Conservation (phyloP, 2,888 invertebrate species). For the Galerucella calmariensis region DNA sequence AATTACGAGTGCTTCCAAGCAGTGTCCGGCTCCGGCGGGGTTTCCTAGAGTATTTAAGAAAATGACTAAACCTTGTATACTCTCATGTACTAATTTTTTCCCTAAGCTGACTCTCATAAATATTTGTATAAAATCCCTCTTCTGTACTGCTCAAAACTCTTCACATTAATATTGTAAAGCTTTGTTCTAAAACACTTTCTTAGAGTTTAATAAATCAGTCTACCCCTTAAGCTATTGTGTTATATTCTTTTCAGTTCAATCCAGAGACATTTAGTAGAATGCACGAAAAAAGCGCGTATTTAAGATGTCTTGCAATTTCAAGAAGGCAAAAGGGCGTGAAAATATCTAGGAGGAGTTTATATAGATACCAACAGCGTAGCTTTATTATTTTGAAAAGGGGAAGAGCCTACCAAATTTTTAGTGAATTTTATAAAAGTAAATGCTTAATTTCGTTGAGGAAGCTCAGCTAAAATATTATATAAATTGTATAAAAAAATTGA, state of each 20-base stretch:
- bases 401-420: background rate
- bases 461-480: too few relatives aligned
- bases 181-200: slow-evolving; percentile 11
- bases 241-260: slow-evolving; percentile 13
- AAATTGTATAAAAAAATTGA: too few relatives aligned
- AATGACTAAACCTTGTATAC: background rate
- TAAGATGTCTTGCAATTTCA: slow-evolving; percentile 35
- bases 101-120: background rate
- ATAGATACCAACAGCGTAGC: background rate
- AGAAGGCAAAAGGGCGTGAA: slow-evolving; percentile 40
- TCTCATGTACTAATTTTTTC: background rate
- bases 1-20: too few relatives aligned
- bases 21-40: too few relatives aligned
- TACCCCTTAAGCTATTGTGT: slow-evolving; percentile 11
- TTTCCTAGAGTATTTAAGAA: background rate
- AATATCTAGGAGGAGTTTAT: slow-evolving; percentile 39
- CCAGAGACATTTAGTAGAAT: slow-evolving; percentile 27
- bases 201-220: slow-evolving; percentile 26
- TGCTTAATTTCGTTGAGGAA: too few relatives aligned
- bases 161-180: background rate
- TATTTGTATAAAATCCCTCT: background rate
- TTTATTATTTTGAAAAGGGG: background rate
- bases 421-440: too few relatives aligned
- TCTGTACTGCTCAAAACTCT: background rate
- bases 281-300: slow-evolving; percentile 39